Evolutionary conservation across 2,888 invertebrate species (phyloP), one percentile per base, ranked within the genome.

Genomic region (Panzeria rudis): DNA sequence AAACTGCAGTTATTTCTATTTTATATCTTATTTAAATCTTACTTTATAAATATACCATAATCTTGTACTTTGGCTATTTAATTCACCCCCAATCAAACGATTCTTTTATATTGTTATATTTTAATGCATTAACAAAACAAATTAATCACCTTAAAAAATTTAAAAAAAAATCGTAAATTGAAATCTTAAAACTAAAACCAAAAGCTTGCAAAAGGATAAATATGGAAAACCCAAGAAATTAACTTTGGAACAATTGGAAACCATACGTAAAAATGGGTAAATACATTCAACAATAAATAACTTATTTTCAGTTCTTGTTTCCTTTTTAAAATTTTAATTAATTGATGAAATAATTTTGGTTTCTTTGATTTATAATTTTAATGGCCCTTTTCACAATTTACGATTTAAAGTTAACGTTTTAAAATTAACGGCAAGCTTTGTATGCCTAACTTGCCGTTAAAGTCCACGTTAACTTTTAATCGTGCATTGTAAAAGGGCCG

Each of bases 191-290:
- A 54, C 78, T 87, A 87, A 88, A 88, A 88, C 85, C 87, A 95
- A 94, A 96, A 97, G 95, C 95, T 96, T 94, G 95, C 96, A 96
- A 94, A 96, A 96, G 95, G 96, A 96, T 95, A 96, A 96, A 93
- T 95, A 95, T 94, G 95, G 95, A 93, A 95, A 95, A 94, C 95
- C 95, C 93, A 95, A 95, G 95, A 95, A 95, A 94, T 95, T 95
- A 94, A 95, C 94, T 94, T 94, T 94, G 93, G 94, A 94, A 94
- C 95, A 95, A 93, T 95, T 95, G 94, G 95, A 95, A 94, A 95
- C 94, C 93, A 95, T 96, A 94, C 95, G 94, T 93, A 94, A 94
- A 93, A 94, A 94, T 93, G 96, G 96, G 95, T 95, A 95, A 94
- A 95, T 95, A 94, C 91, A 89, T 56, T 82, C 69, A 84, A 69